A percentile compares a stretch with the other conserved stretches of the same genome.
phyloP scores from a whole-genome alignment of 2,888 invertebrate genomes.

The Tortrix viridana region DNA sequence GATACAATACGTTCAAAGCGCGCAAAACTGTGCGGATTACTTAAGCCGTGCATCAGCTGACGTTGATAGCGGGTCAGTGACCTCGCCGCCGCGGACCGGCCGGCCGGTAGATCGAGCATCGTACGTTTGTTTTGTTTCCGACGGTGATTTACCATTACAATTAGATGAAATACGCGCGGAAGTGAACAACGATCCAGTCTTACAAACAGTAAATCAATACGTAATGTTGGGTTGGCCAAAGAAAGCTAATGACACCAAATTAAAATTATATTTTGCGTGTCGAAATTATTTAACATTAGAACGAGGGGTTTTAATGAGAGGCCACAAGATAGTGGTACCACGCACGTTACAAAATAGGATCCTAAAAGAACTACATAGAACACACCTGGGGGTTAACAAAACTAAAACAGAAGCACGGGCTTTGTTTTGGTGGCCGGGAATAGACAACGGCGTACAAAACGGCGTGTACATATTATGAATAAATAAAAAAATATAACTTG shows the following conservation, averaged over 20 bases:
- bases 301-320: conserved; percentile 14
- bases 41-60: conserved; percentile 9
- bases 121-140: conserved; percentile 16
- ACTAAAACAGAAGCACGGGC: conserved; percentile 21
- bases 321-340: conserved; percentile 25
- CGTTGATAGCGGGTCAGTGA: neutral
- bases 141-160: conserved; percentile 23
- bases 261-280: conserved; percentile 9
- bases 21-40: conserved; percentile 16
- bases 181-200: conserved; percentile 1
- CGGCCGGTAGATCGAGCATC: conserved; percentile 27
- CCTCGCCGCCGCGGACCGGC: neutral
- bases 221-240: conserved; percentile 29
- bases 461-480: too few species aligned
- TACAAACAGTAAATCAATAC: neutral
- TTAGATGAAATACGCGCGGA: conserved; percentile 10
- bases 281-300: conserved; percentile 12
- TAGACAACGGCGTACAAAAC: conserved; percentile 11
- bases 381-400: conserved; percentile 13
- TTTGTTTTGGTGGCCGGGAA: conserved; percentile 25
- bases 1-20: too few species aligned
- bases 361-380: conserved; percentile 4
- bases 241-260: neutral
- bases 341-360: neutral
- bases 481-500: too few species aligned